Conservation (phyloP, 1,140 invertebrate genomes). For the Philopotamus ludificatus region DNA sequence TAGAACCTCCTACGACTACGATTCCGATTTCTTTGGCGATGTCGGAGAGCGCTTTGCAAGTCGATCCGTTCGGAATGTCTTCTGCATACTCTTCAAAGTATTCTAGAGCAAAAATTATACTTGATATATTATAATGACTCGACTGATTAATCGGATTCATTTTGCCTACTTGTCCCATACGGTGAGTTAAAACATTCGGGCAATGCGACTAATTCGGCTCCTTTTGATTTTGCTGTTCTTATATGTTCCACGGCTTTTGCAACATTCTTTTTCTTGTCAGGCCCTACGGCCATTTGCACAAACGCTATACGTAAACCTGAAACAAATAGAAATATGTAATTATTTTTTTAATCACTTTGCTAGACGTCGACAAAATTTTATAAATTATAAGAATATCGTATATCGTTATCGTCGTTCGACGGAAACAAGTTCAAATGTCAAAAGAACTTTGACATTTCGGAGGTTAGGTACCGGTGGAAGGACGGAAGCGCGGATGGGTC, state of each 20-base stretch:
- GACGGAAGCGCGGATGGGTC: too few species aligned
- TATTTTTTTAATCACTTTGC: too few species aligned
- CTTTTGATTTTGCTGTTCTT: slow-evolving; percentile 68
- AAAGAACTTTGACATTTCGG: too few species aligned
- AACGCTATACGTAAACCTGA: slow-evolving; percentile 61
- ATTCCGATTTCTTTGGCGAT: slow-evolving; percentile 77
- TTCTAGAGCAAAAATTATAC: slow-evolving; percentile 48
- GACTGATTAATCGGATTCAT: too few species aligned
- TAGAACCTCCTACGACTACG: slow-evolving; percentile 85
- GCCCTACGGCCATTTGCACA: slow-evolving; percentile 75
- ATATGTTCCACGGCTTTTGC: slow-evolving; percentile 70
- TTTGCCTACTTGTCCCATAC: slow-evolving; percentile 77
- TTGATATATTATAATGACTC: neutral
- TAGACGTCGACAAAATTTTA: too few species aligned
- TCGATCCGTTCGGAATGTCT: slow-evolving; percentile 73
- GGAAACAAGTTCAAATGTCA: too few species aligned
- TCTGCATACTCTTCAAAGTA: slow-evolving; percentile 88
- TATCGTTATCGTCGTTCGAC: too few species aligned
- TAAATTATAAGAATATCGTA: too few species aligned
- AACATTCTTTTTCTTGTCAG: slow-evolving; percentile 76
- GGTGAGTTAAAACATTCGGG: slow-evolving; percentile 96
- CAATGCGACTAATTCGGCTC: slow-evolving; percentile 76
- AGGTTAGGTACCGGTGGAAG: too few species aligned
- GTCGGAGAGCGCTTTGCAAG: slow-evolving; percentile 67
- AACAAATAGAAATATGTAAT: slow-evolving; percentile 13